A percentile compares a stretch with the other conserved stretches of the same genome.
These are phyloP conservation scores for Cossypha niveicapilla DNA, from an alignment of 2,797 vertebrate species.

Conservation along the genomic window DNA sequence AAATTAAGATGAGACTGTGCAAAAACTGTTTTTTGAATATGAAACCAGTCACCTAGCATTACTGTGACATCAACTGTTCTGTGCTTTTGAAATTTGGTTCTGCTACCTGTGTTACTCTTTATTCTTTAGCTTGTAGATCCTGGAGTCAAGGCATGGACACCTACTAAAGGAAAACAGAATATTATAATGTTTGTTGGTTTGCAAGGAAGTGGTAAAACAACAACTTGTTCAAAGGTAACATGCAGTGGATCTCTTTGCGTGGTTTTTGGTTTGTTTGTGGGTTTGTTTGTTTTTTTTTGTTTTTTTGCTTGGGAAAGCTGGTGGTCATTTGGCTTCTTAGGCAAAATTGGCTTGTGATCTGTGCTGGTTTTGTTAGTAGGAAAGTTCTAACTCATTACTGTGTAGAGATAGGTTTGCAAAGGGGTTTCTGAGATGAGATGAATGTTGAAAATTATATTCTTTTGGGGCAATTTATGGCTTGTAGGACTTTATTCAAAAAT, in stretches of 20 bases:
- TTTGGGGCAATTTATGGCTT: not conserved
- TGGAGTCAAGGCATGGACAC: constrained; percentile 98
- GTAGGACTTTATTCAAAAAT: not conserved
- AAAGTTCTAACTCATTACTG: not conserved
- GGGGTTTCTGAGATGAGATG: not conserved
- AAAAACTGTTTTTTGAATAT: not conserved
- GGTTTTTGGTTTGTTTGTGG: not conserved
- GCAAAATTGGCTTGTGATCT: not conserved
- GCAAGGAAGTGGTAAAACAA: constrained; percentile 97
- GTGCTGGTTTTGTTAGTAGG: not conserved
- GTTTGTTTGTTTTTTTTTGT: too few relatives aligned
- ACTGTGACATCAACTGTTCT: not conserved
- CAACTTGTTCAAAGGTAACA: constrained; percentile 95
- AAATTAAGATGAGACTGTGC: not conserved
- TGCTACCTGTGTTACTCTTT: not conserved
- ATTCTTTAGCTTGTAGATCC: constrained; percentile 90
- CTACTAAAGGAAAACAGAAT: constrained; percentile 97
- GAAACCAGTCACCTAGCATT: not conserved
- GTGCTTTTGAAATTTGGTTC: constrained; percentile 1
- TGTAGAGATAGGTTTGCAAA: not conserved
- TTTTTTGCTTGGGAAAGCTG: not conserved
- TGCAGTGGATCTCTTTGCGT: not conserved
- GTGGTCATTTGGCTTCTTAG: not conserved
- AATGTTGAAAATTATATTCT: not conserved
- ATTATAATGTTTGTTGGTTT: constrained; percentile 99